Base-by-base conservation (phyloP, 2,888 invertebrate species). In the Blomia tropicalis region DNA sequence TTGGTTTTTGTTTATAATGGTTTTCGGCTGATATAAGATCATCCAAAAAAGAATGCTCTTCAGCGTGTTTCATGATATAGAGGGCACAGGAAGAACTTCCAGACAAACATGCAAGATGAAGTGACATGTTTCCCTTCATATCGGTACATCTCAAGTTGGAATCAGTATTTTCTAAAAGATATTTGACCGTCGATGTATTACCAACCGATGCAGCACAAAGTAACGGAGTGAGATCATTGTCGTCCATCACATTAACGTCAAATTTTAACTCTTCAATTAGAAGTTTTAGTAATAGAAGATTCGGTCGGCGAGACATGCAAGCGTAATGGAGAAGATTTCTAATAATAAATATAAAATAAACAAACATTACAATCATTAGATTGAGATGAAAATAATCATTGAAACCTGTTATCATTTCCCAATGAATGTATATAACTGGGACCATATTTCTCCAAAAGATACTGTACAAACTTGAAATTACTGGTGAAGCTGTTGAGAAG, bases 21-120 rank as follows among this genome's bases (percentile, higher is more conserved):
- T 58, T 63, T 14, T 19, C 30, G 23, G 23, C 25, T 19, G 27
- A 47, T 7, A 62, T 58, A 25, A 64, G 31, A 2, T 36, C 30
- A 22, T 51, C 29, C 32, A 58, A 31, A 22, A 19, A 27, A 1
- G 30, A 14, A n/a, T n/a, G 2, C 29, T 56, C n/a, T n/a, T 29
- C 23, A 2, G 31, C 29, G 22, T 27, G 7, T 3, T 51, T 22
- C 2, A 64, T 17, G 1, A 64, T 22, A 11, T 19, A 2, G 14
- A 36, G 11, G 14, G 30, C 62, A 22, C 27, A 27, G 4, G 36
- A 30, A n/a, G 58, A 43, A 17, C 5, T 29, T 22, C 79, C 67
- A 81, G 71, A 29, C 81, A 78, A 73, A 70, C 81, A 82, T 30
- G 81, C 80, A 70, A 79, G 76, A 70, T 82, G 82, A 66, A 82